Conservation (phyloP, 1,140 invertebrate genomes). For the Scaptomyza hsui region DNA sequence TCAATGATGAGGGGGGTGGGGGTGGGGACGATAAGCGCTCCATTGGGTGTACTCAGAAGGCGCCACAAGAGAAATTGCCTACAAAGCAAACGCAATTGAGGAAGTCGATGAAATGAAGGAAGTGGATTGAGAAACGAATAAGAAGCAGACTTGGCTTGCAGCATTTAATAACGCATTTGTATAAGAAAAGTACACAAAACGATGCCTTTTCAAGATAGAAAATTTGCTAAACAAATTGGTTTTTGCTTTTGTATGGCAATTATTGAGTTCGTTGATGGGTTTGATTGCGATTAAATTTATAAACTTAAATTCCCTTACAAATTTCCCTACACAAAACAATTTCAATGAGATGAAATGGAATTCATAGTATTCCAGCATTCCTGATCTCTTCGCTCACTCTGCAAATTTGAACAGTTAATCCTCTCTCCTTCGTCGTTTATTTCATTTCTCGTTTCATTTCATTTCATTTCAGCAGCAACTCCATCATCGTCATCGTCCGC, state of each 20-base stretch:
- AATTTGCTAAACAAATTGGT: conserved; percentile 24
- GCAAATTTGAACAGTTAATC: conserved; percentile 60
- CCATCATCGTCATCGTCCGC: conserved; percentile 23
- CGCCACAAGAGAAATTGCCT: conserved; percentile 45
- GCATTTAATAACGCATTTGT: conserved; percentile 44
- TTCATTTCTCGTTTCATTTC: conserved; percentile 40
- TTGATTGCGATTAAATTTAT: too few relatives aligned
- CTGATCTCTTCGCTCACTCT: conserved; percentile 11
- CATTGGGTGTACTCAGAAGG: conserved; percentile 64
- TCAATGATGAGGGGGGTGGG: conserved; percentile 76
- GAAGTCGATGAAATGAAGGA: conserved; percentile 12
- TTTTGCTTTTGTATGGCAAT: not conserved
- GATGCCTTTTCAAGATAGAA: conserved; percentile 23
- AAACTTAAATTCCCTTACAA: too few relatives aligned
- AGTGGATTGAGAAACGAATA: not conserved
- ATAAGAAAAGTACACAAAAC: conserved; percentile 3
- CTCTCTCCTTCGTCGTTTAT: conserved; percentile 44
- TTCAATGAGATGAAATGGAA: too few relatives aligned
- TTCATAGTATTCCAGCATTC: too few relatives aligned
- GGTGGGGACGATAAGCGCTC: conserved; percentile 70
- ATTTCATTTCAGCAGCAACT: conserved; percentile 40
- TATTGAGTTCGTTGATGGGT: not conserved
- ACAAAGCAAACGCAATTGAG: not conserved
- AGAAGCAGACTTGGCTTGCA: conserved; percentile 1
- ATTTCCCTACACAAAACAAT: too few relatives aligned